phyloP scores from a whole-genome alignment of 2,888 invertebrate genomes.

The Poecilobothrus nobilitatus region DNA sequence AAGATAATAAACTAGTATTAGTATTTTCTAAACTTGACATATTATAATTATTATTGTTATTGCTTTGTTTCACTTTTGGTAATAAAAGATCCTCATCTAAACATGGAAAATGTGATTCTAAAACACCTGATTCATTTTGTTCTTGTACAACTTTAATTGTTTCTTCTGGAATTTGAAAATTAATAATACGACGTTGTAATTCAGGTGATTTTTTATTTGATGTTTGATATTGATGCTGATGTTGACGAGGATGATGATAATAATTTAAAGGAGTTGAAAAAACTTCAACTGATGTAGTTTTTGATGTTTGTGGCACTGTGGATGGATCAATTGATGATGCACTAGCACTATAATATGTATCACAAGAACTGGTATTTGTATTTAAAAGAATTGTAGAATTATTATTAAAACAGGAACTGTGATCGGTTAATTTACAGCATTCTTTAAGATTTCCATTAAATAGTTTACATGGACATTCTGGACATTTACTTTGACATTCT shows the following conservation, averaged over 20 bases:
- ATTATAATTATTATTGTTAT: conserved; percentile 3
- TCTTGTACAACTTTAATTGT: conserved; percentile 9
- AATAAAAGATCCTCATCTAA: conserved; percentile 22
- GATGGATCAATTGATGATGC: conserved; percentile 30
- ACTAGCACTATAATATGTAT: conserved; percentile 42
- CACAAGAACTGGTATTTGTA: conserved; percentile 33
- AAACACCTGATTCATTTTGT: conserved; percentile 34
- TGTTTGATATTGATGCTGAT: conserved; percentile 20
- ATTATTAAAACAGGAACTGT: conserved; percentile 29
- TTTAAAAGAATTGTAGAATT: conserved; percentile 20
- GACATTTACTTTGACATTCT: conserved; percentile 35
- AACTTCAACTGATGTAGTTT: conserved; percentile 29
- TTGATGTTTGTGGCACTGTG: conserved; percentile 16
- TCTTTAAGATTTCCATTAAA: conserved; percentile 20
- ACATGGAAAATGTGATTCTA: conserved; percentile 45
- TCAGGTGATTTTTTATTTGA: neutral
- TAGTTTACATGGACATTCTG: conserved; percentile 36
- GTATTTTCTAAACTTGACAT: conserved; percentile 11
- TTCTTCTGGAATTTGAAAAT: conserved; percentile 16
- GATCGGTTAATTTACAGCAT: conserved; percentile 34
- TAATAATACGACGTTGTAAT: neutral
- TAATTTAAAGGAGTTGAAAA: conserved; percentile 27
- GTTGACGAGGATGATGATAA: too few relatives aligned
- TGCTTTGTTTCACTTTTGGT: conserved; percentile 7
- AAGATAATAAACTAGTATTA: conserved; percentile 18